A percentile compares a stretch with the other conserved stretches of the same genome.
These are phyloP conservation scores for Amaurobius ferox DNA, from an alignment of 2,888 invertebrate species.

Conservation along the genomic window DNA sequence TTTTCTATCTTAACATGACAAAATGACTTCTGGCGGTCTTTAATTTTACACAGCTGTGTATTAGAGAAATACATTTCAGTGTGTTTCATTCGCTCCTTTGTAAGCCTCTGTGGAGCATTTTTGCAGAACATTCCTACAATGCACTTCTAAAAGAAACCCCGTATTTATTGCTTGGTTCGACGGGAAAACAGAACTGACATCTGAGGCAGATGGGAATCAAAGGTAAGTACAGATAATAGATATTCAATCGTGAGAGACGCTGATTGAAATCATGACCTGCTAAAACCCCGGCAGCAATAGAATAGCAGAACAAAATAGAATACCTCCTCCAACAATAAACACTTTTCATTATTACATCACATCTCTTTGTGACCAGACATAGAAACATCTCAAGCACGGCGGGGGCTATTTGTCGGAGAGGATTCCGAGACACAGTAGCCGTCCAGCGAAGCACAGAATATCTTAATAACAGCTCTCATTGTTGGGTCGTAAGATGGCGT, in stretches of 20 bases:
- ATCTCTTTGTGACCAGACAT: slow-evolving; percentile 33
- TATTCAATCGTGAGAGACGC: slow-evolving; percentile 9
- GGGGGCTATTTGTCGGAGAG: slow-evolving; percentile 16
- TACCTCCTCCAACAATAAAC: slow-evolving; percentile 20
- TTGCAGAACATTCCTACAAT: too few relatives aligned
- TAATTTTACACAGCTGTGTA: too few relatives aligned
- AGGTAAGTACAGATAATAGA: neutral
- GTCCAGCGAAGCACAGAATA: slow-evolving; percentile 44
- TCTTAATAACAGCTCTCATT: slow-evolving; percentile 58
- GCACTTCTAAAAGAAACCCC: too few relatives aligned
- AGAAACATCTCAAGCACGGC: slow-evolving; percentile 41
- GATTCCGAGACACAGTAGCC: slow-evolving; percentile 19
- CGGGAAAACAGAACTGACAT: too few relatives aligned
- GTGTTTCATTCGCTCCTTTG: too few relatives aligned
- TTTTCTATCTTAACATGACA: too few relatives aligned
- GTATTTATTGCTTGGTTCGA: too few relatives aligned
- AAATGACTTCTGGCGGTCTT: too few relatives aligned
- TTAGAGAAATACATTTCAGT: too few relatives aligned
- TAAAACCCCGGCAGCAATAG: neutral
- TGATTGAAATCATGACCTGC: slow-evolving; percentile 57
- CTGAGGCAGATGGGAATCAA: too few relatives aligned
- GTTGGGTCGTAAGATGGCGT: slow-evolving; percentile 31
- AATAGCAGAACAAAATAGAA: neutral
- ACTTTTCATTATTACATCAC: slow-evolving; percentile 54
- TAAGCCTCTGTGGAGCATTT: too few relatives aligned